Conservation (phyloP, 35 echinoderm and acorn worm genomes). For the Nesometra sesokonis region DNA sequence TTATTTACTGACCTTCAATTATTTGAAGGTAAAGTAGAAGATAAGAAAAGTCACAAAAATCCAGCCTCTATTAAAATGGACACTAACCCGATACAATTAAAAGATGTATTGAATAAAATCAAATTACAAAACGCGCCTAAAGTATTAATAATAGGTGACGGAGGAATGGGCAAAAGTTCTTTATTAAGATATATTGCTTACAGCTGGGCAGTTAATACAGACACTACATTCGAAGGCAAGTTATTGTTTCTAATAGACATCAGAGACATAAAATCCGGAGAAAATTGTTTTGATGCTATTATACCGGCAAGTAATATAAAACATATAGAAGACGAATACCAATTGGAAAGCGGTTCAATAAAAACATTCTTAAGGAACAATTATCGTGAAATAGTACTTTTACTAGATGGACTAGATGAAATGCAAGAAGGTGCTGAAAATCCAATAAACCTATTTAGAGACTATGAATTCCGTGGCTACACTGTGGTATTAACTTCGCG, state of each 20-base stretch:
- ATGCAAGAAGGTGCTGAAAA: neutral
- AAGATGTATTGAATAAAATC: neutral
- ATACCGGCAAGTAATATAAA: neutral
- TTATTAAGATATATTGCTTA: neutral
- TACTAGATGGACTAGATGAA: neutral
- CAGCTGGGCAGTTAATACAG: neutral
- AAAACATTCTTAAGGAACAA: neutral
- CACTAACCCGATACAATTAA: no score
- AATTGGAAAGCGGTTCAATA: neutral
- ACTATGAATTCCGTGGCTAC: neutral
- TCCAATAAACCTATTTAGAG: neutral
- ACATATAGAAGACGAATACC: no score
- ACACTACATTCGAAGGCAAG: neutral
- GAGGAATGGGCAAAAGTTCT: neutral
- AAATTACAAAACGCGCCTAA: neutral
- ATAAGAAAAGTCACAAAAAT: no score
- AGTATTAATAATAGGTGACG: neutral
- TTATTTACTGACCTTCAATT: no score
- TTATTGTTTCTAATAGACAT: neutral
- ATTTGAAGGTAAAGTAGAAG: no score
- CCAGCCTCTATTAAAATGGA: no score
- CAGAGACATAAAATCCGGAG: neutral
- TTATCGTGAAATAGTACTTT: neutral
- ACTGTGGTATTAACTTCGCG: neutral
- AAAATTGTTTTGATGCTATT: neutral